A percentile compares a stretch with the other conserved stretches of the same genome.
These are phyloP conservation scores for Bradypodion pumilum DNA, from an alignment of 2,797 vertebrate species.

Conservation along the genomic window DNA sequence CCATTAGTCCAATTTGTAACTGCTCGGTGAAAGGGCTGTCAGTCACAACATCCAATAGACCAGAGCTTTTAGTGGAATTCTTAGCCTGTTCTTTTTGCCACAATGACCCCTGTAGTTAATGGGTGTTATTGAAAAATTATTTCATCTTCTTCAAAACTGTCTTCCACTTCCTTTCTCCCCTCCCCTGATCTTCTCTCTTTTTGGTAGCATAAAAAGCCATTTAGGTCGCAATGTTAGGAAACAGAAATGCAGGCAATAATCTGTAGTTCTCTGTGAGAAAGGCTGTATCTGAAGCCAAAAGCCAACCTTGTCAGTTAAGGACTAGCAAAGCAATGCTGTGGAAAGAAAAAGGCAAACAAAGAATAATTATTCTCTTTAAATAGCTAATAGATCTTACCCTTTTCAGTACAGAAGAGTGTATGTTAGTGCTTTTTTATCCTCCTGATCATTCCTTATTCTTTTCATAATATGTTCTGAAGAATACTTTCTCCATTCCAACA, in stretches of 20 bases:
- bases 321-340: conserved; percentile 48
- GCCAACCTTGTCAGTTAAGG: conserved; percentile 34
- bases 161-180: conserved; percentile 60
- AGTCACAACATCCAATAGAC: conserved; percentile 69
- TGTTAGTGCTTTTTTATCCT: conserved; percentile 38
- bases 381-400: conserved; percentile 28
- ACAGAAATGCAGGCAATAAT: conserved; percentile 64
- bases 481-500: conserved; percentile 2
- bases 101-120: conserved; percentile 77
- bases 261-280: conserved; percentile 59
- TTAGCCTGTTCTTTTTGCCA: conserved; percentile 75
- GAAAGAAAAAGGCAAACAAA: conserved; percentile 38
- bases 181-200: conserved; percentile 55
- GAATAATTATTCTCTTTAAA: conserved; percentile 42
- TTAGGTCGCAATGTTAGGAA: conserved; percentile 74
- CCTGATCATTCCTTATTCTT: conserved; percentile 22
- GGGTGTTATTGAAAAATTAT: conserved; percentile 72
- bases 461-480: conserved; percentile 20
- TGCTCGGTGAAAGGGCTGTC: conserved; percentile 76
- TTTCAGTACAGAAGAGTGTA: conserved; percentile 37
- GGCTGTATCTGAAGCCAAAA: conserved; percentile 55
- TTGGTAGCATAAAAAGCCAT: conserved; percentile 72
- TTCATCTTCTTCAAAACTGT: conserved; percentile 60
- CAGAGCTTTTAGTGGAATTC: conserved; percentile 77
- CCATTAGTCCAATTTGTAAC: conserved; percentile 81